Percentiles rank a stretch among this genome's conserved stretches.
Evolutionary conservation across 2,113 vertebrate genomes (phyloP).

Genomic region (Verasper variegatus): DNA sequence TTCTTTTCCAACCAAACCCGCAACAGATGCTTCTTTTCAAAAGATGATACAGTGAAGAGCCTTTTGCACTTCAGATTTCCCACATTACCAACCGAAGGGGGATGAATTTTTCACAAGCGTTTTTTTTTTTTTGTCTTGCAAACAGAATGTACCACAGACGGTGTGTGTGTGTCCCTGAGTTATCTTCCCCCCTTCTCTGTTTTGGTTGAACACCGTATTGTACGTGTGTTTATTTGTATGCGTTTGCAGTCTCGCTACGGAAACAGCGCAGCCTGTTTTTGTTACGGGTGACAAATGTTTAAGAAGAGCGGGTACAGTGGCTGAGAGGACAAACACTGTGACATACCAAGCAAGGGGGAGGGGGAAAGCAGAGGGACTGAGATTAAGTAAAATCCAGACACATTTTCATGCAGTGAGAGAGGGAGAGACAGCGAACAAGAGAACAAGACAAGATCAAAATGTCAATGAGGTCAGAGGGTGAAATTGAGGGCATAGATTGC

Average conservation of each 20-base stretch:
- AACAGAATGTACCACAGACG: slow-evolving; percentile 38
- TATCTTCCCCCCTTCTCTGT: slow-evolving; percentile 16
- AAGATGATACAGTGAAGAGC: slow-evolving; percentile 24
- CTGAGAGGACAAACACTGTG: slow-evolving; percentile 40
- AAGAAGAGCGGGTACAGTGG: slow-evolving; percentile 14
- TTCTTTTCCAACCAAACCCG: slow-evolving; percentile 29
- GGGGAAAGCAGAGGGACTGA: not conserved
- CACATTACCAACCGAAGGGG: slow-evolving; percentile 31
- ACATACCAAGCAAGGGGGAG: not conserved
- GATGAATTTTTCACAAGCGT: slow-evolving; percentile 6
- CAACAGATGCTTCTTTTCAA: slow-evolving; percentile 72
- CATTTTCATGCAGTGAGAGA: too few species aligned
- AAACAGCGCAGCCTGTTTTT: slow-evolving; percentile 13
- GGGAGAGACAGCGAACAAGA: too few species aligned
- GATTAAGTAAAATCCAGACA: slow-evolving; percentile 20
- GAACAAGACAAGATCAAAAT: too few species aligned
- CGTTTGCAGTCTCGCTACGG: slow-evolving; percentile 3
- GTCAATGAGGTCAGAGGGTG: too few species aligned
- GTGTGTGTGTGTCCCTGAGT: slow-evolving; percentile 12
- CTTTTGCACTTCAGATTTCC: slow-evolving; percentile 41
- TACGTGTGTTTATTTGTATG: slow-evolving; percentile 22
- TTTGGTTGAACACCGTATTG: slow-evolving; percentile 13
- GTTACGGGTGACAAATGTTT: slow-evolving; percentile 12
- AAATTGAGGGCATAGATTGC: too few species aligned
- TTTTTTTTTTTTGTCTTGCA: slow-evolving; percentile 18